A percentile compares a stretch with the other conserved stretches of the same genome.
Conservation (phyloP, 2,797 vertebrate species). For the Schizothorax lantsangensis region DNA sequence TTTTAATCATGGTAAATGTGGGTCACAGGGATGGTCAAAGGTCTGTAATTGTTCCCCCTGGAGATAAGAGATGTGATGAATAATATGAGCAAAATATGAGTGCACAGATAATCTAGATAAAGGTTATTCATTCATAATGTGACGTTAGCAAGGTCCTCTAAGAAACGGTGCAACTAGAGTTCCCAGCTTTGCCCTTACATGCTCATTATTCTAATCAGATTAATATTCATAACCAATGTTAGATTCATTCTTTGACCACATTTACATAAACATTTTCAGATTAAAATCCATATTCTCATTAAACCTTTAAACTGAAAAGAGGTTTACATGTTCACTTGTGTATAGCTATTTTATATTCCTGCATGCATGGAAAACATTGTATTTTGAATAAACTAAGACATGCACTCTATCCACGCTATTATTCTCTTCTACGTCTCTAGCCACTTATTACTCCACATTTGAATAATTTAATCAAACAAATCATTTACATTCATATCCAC, state of each 20-base stretch:
- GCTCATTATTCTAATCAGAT: slow-evolving; percentile 4
- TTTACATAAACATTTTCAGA: slow-evolving; percentile 1
- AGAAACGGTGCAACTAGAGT: background rate
- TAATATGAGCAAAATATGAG: slow-evolving; percentile 34
- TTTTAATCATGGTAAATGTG: slow-evolving; percentile 34
- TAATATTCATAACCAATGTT: background rate
- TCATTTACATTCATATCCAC: background rate
- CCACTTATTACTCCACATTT: background rate
- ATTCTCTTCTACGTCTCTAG: background rate
- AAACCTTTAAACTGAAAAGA: background rate
- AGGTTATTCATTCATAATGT: slow-evolving; percentile 17
- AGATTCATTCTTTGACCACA: background rate
- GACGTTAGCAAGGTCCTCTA: background rate
- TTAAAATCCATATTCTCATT: background rate
- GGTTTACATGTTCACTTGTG: background rate
- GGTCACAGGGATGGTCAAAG: slow-evolving; percentile 24
- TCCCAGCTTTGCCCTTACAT: background rate
- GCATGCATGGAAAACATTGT: background rate
- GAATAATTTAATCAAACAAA: background rate
- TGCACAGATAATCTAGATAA: slow-evolving; percentile 8
- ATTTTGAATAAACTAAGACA: background rate
- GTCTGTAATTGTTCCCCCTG: slow-evolving; percentile 7
- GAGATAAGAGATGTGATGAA: slow-evolving; percentile 40
- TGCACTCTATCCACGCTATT: background rate
- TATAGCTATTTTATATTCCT: background rate